phyloP scores from a whole-genome alignment of 2,888 invertebrate species.

The Amphipoea oculea region DNA sequence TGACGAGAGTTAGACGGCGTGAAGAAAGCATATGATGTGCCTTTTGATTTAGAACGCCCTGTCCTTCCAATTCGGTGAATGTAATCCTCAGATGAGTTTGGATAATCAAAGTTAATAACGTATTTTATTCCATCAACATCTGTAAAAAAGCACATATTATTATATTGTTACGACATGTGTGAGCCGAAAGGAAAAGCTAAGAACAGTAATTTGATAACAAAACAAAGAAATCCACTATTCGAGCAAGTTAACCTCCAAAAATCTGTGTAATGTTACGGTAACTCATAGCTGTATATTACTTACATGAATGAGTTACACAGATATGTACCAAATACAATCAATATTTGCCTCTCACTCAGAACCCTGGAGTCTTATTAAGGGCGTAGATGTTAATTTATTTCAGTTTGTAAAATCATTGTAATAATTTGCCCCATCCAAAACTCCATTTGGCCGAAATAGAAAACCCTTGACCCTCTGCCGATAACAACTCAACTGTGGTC shows the following conservation, averaged over 20 bases:
- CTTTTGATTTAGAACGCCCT: conserved; percentile 96
- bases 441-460: conserved; percentile 90
- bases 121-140: conserved; percentile 99
- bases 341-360: conserved; percentile 90
- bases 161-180: conserved; percentile 56
- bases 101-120: conserved; percentile 99
- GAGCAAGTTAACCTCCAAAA: conserved; percentile 57
- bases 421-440: conserved; percentile 84
- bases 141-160: conserved; percentile 83
- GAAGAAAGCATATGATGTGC: conserved; percentile 98
- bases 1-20: conserved; percentile 96
- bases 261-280: conserved; percentile 77
- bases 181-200: conserved; percentile 32
- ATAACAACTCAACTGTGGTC: conserved; percentile 85
- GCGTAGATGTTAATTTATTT: conserved; percentile 75
- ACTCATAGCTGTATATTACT: conserved; percentile 86
- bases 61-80: conserved; percentile 99
- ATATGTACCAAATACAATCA: conserved; percentile 80
- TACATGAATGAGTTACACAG: conserved; percentile 89
- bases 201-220: conserved; percentile 51
- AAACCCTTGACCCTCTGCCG: conserved; percentile 90
- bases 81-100: conserved; percentile 98
- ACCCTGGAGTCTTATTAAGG: conserved; percentile 89
- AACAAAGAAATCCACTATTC: conserved; percentile 46
- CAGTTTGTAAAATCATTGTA: conserved; percentile 67